Evolutionary conservation across 1,140 invertebrate species (phyloP).

Genomic region (Rhynchophorus ferrugineus): DNA sequence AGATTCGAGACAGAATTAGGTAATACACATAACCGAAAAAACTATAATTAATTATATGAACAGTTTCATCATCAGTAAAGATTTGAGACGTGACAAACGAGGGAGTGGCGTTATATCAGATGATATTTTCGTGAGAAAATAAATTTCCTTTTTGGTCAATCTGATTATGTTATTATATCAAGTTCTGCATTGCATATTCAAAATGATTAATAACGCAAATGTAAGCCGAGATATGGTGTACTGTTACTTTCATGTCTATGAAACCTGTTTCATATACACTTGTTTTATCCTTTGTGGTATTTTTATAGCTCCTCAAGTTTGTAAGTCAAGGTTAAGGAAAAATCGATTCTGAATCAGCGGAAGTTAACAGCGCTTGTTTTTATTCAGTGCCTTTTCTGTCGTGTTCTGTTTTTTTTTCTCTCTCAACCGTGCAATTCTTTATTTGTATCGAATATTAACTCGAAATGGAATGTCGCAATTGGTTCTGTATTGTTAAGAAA

Average conservation of each 20-base stretch:
- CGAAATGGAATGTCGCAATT: too few species aligned
- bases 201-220: conserved; percentile 5
- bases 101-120: neutral
- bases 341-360: conserved; percentile 11
- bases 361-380: conserved; percentile 11
- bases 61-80: too few species aligned
- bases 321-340: conserved; percentile 17
- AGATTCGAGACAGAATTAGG: too few species aligned
- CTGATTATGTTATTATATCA: conserved; percentile 8
- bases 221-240: neutral
- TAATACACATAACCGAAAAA: too few species aligned
- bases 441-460: too few species aligned
- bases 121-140: conserved; percentile 2
- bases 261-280: conserved; percentile 15
- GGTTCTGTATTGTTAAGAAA: too few species aligned
- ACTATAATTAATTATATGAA: too few species aligned
- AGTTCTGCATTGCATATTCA: neutral
- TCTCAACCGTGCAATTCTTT: conserved; percentile 21
- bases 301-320: conserved; percentile 6
- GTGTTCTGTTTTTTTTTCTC: neutral
- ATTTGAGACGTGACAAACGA: too few species aligned
- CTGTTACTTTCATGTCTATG: conserved; percentile 3
- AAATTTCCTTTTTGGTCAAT: conserved; percentile 1
- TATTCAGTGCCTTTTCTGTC: neutral
- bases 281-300: conserved; percentile 11